A percentile compares a stretch with the other conserved stretches of the same genome.
Conservation (phyloP, 2,888 invertebrate species). For the Trissonchulus sp. region DNA sequence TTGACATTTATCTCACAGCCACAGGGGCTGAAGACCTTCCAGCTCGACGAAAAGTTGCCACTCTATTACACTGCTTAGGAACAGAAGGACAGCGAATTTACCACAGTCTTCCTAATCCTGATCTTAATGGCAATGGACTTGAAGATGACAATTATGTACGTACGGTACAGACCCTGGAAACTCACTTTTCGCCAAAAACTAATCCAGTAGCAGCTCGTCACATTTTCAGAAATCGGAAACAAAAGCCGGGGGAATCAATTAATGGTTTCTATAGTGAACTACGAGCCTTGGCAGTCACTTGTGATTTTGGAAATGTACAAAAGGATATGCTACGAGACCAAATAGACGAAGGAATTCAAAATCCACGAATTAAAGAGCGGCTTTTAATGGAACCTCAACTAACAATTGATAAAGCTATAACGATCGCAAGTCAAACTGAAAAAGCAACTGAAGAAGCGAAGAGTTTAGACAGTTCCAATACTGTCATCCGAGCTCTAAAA, state of each 20-base stretch:
- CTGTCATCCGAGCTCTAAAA: not conserved
- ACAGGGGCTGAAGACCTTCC: not conserved
- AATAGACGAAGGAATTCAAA: not conserved
- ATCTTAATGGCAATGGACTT: not conserved
- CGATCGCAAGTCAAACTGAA: not conserved
- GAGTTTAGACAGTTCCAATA: not conserved
- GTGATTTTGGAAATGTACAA: not conserved
- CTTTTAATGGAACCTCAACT: not conserved
- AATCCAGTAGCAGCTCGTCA: not conserved
- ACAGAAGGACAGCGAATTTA: not conserved
- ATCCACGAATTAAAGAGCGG: not conserved
- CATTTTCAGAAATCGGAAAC: not conserved
- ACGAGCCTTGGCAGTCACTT: not conserved
- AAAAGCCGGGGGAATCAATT: not conserved
- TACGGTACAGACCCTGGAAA: not conserved
- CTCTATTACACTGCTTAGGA: not conserved
- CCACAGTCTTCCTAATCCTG: not conserved
- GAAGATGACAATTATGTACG: not conserved
- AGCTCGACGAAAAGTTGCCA: not conserved
- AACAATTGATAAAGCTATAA: not conserved
- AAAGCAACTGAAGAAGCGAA: not conserved
- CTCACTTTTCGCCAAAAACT: not conserved
- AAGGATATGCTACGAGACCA: not conserved
- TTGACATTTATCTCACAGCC: not conserved
- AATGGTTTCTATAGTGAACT: not conserved